Percentiles rank a stretch among this genome's conserved stretches.
Conservation (phyloP, 2,797 vertebrate species). For the Liparis tanakae region DNA sequence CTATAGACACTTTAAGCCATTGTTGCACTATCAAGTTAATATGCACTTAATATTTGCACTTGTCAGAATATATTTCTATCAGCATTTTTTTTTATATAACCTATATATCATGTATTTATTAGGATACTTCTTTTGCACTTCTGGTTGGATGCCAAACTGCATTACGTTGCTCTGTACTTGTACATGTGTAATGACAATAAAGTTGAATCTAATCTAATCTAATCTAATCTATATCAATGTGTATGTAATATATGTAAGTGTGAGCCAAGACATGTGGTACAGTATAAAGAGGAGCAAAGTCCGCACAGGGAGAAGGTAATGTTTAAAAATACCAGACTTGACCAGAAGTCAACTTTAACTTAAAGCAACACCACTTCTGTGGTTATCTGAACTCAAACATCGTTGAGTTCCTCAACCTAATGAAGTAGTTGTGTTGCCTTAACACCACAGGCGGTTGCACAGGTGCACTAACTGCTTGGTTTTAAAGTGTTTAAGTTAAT, state of each 20-base stretch:
- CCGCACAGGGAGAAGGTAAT: background rate
- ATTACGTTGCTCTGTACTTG: no score
- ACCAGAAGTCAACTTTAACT: background rate
- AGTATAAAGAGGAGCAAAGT: background rate
- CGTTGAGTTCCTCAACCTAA: background rate
- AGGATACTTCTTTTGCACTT: no score
- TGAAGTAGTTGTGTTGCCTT: background rate
- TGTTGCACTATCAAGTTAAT: no score
- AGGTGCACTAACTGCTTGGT: background rate
- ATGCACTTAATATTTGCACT: no score
- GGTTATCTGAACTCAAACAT: no score
- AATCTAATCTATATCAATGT: background rate
- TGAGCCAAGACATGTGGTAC: background rate
- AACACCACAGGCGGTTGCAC: background rate
- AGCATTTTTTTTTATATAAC: no score
- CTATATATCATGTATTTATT: no score
- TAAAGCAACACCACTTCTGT: background rate
- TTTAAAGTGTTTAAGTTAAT: background rate
- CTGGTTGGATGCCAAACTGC: no score
- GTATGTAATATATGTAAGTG: background rate
- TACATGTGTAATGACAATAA: no score
- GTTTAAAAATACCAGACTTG: background rate
- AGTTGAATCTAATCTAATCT: background rate
- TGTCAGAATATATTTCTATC: no score
- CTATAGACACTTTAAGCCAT: no score